A percentile compares a stretch with the other conserved stretches of the same genome.
phyloP scores from a whole-genome alignment of 2,113 vertebrate genomes.

The Brienomyrus brachyistius region DNA sequence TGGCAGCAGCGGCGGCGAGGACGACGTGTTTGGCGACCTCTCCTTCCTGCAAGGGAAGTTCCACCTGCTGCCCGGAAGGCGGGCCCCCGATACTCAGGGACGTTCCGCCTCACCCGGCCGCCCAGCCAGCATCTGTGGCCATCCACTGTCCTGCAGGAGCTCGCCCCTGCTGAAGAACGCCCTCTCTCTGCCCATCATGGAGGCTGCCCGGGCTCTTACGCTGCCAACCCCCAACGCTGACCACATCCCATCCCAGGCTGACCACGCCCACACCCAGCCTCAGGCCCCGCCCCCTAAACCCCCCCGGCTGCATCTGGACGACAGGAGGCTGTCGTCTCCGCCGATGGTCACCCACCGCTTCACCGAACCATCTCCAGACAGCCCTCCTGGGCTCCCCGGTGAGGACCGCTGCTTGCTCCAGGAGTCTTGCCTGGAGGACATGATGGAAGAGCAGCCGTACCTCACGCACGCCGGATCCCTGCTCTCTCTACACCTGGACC shows the following conservation, averaged over 20 bases:
- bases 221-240: conserved; percentile 49
- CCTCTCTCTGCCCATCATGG: conserved; percentile 65
- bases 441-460: conserved; percentile 15
- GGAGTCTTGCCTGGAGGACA: conserved; percentile 16
- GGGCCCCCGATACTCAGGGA: conserved; percentile 5
- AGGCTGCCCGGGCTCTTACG: conserved; percentile 60
- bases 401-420: conserved; percentile 10
- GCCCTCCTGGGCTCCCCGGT: conserved; percentile 11
- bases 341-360: neutral
- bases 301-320: conserved; percentile 63
- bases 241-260: conserved; percentile 44
- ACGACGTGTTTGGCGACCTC: conserved; percentile 27
- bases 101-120: conserved; percentile 25
- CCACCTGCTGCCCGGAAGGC: conserved; percentile 19
- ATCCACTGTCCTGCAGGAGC: conserved; percentile 20
- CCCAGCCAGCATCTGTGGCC: conserved; percentile 42
- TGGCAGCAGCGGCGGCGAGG: conserved; percentile 18
- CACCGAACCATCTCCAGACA: neutral
- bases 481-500: conserved; percentile 27
- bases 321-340: neutral
- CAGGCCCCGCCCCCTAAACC: conserved; percentile 58
- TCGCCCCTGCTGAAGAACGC: conserved; percentile 69
- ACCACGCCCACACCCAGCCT: conserved; percentile 36
- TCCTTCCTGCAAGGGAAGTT: conserved; percentile 27
- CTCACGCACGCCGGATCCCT: conserved; percentile 8